Evolutionary conservation across 2,888 invertebrate species (phyloP).

Genomic region (Pandemis heparana): DNA sequence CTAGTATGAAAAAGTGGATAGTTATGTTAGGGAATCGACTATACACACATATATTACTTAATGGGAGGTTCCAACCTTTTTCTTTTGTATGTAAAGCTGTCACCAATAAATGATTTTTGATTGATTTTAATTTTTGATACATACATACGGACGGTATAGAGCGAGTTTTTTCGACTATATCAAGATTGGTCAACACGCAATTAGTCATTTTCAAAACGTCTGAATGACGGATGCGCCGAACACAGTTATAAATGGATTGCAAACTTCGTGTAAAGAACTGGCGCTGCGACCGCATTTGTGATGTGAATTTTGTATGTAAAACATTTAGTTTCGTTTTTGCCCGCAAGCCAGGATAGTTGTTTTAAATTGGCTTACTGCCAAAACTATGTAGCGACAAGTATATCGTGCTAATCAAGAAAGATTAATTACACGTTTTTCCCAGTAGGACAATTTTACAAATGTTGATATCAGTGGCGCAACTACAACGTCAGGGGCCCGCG

Average conservation of each 20-base stretch:
- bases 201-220: background rate
- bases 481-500: no score
- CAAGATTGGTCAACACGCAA: background rate
- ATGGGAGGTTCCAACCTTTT: no score
- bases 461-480: no score
- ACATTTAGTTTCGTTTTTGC: background rate
- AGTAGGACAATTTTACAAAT: background rate
- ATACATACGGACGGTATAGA: no score
- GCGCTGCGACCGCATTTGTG: background rate
- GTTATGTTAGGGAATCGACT: no score
- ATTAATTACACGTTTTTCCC: background rate
- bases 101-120: no score
- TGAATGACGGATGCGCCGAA: background rate
- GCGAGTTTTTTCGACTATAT: background rate
- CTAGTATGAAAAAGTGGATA: background rate
- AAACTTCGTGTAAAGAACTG: background rate
- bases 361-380: background rate
- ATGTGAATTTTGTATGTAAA: background rate
- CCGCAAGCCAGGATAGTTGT: background rate
- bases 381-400: background rate
- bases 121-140: no score
- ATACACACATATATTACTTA: no score
- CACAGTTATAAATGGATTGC: background rate
- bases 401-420: background rate
- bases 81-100: no score